Conservation (phyloP, 2,888 invertebrate genomes). For the Phasia obesa region DNA sequence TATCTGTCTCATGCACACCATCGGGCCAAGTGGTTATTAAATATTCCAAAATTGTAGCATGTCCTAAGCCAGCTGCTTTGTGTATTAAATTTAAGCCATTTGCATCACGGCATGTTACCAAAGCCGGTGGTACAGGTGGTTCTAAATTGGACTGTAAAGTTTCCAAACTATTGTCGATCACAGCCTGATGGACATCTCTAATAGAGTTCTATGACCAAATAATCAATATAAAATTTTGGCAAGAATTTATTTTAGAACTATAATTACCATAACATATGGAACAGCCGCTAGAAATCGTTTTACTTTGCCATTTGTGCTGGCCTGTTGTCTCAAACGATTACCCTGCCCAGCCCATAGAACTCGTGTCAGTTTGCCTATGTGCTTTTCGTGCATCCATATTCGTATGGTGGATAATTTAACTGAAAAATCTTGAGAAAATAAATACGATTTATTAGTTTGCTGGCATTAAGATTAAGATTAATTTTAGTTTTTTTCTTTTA, state of each 20-base stretch:
- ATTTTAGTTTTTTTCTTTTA: slow-evolving; percentile 56
- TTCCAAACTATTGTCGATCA: slow-evolving; percentile 90
- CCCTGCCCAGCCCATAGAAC: slow-evolving; percentile 96
- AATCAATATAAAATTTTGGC: neutral
- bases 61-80: slow-evolving; percentile 93
- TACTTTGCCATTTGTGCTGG: slow-evolving; percentile 91
- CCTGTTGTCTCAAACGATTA: slow-evolving; percentile 90
- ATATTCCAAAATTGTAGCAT: slow-evolving; percentile 88
- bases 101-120: slow-evolving; percentile 89
- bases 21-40: slow-evolving; percentile 88
- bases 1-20: slow-evolving; percentile 88
- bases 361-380: slow-evolving; percentile 92
- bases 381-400: slow-evolving; percentile 97
- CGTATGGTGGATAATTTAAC: slow-evolving; percentile 94
- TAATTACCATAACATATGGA: no score
- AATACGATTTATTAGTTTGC: neutral
- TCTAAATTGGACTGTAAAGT: slow-evolving; percentile 86
- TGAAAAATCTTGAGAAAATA: slow-evolving; percentile 85
- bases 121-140: slow-evolving; percentile 87
- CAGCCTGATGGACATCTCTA: slow-evolving; percentile 90
- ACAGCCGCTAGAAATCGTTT: slow-evolving; percentile 94
- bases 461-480: slow-evolving; percentile 56
- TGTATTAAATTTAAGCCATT: slow-evolving; percentile 94
- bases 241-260: neutral
- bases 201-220: slow-evolving; percentile 87